Evolutionary conservation across 2,113 vertebrate genomes (phyloP), one percentile per base, ranked within the genome.

Genomic region (Eulemur macaco): DNA sequence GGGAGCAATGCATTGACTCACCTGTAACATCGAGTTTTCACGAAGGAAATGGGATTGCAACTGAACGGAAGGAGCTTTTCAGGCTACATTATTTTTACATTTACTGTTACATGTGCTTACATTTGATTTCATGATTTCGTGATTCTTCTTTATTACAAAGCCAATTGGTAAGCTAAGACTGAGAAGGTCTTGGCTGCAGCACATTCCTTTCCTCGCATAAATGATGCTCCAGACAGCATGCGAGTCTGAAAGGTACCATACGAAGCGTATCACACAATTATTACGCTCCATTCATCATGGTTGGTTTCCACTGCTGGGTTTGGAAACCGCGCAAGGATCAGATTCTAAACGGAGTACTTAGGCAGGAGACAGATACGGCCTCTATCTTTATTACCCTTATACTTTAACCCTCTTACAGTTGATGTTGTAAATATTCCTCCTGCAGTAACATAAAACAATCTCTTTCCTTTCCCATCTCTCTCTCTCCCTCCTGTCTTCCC

Each of bases 261-360:
- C 93, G 95, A 98, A 91, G 95, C 58, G 0, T 93, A 91, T 95
- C 93, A 93, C 45, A 73, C 58, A 80, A 96, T 96, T 93, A 83
- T 95, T 89, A 94, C 0, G 78, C 91, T 74, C 91, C 77, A 93
- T 86, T 96, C 96, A 94, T 97, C 96, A 97, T 76, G 73, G 54
- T 45, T 96, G 77, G 78, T 86, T 97, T 95, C 93, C 93, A 86
- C 56, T 8, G 54, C 78, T 39, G 42, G 52, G 52, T 91, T 71
- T 97, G 68, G 91, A 96, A 97, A 86, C 54, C 93, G 86, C 34
- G 85, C 60, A 64, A 71, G 73, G 86, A 95, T 97, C 82, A 71
- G 95, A 91, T 96, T 96, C 63, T 93, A 97, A 94, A 84, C 80
- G 93, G 89, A 91, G 50, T 31, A 54, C 78, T 96, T 66, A 95